phyloP scores from a whole-genome alignment of 2,113 vertebrate species.

The Platysternon megacephalum region DNA sequence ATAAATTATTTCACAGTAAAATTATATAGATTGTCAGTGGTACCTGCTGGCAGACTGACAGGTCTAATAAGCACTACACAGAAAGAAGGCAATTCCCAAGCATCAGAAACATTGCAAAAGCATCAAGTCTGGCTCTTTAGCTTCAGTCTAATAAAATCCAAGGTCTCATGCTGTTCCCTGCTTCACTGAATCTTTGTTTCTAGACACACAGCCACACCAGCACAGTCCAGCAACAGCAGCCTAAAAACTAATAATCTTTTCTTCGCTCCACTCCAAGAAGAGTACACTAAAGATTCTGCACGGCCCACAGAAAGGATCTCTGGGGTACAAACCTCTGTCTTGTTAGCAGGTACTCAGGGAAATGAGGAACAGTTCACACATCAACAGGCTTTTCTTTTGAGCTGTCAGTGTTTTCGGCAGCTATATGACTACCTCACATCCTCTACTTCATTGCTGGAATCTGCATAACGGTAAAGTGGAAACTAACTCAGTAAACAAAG shows the following conservation, averaged over 20 bases:
- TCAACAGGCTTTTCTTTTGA: neutral
- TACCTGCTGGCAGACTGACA: constrained; percentile 3
- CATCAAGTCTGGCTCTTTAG: neutral
- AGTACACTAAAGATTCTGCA: neutral
- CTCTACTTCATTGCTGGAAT: neutral
- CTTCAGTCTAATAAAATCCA: neutral
- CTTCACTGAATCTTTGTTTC: neutral
- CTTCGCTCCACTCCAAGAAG: neutral
- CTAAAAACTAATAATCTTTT: neutral
- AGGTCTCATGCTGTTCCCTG: neutral
- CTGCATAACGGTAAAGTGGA: neutral
- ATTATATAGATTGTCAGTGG: neutral
- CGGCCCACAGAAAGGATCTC: neutral
- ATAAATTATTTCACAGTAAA: neutral
- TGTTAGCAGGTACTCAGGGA: neutral
- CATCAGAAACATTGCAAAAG: neutral
- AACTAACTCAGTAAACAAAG: neutral
- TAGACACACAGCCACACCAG: fast-evolving
- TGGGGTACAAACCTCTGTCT: neutral
- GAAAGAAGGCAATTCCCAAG: neutral
- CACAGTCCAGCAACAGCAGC: neutral
- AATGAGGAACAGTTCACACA: neutral
- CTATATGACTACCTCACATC: neutral
- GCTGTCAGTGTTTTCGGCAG: neutral
- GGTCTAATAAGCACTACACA: neutral